Percentiles rank a stretch among this genome's conserved stretches.
These are phyloP conservation scores for Cyanoderma ruficeps DNA, from an alignment of 2,113 vertebrate species.

Conservation along the genomic window DNA sequence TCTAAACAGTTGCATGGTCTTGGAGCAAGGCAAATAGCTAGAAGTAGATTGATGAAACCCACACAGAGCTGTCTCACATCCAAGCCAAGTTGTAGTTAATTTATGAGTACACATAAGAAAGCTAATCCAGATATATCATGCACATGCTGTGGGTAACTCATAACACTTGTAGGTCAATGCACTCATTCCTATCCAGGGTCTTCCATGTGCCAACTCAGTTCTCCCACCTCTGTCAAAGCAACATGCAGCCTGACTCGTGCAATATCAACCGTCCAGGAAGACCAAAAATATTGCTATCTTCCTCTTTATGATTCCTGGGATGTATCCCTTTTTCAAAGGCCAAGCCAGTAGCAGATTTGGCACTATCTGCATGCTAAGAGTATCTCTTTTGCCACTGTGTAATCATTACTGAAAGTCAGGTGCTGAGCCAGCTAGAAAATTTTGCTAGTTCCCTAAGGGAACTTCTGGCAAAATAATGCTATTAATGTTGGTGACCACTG, in stretches of 20 bases:
- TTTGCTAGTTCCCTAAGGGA: not conserved
- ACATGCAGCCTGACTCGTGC: not conserved
- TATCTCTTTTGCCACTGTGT: not conserved
- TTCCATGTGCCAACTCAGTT: not conserved
- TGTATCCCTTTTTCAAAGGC: not conserved
- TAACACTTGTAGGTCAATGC: not conserved
- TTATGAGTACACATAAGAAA: not conserved
- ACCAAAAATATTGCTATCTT: not conserved
- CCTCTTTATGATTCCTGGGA: not conserved
- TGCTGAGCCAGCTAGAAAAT: not conserved
- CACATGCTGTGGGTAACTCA: not conserved
- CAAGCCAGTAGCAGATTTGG: not conserved
- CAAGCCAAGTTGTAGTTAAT: not conserved
- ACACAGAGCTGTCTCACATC: not conserved
- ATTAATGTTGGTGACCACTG: not conserved
- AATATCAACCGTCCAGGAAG: not conserved
- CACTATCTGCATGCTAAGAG: not conserved
- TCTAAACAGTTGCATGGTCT: not conserved
- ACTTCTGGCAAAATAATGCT: not conserved
- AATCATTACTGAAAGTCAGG: not conserved
- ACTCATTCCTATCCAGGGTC: not conserved
- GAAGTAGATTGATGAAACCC: not conserved
- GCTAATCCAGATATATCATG: not conserved
- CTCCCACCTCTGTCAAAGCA: not conserved
- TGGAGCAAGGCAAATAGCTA: not conserved